These are phyloP conservation scores for Pediacus dermestoides DNA, from an alignment of 2,888 invertebrate species.

Conservation along the genomic window DNA sequence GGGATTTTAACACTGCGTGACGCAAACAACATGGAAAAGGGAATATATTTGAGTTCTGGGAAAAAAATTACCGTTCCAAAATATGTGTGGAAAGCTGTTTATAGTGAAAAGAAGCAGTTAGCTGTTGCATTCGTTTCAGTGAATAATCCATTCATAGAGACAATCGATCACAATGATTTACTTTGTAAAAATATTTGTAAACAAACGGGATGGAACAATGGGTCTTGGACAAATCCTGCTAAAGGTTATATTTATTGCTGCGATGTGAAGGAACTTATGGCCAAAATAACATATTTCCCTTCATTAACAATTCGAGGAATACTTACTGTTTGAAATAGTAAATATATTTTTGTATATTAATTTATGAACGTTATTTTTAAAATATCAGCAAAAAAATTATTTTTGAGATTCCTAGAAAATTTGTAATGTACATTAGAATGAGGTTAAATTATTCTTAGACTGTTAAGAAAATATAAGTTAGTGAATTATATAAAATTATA, in stretches of 20 bases:
- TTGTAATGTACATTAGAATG: no score
- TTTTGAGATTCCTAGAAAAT: no score
- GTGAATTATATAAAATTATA: no score
- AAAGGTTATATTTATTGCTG: slow-evolving; percentile 49
- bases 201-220: slow-evolving; percentile 39
- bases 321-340: no score
- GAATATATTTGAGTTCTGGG: slow-evolving; percentile 45
- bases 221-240: slow-evolving; percentile 31
- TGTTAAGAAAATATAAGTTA: no score
- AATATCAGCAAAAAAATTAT: no score
- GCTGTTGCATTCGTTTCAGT: slow-evolving; percentile 53
- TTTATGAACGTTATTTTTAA: no score
- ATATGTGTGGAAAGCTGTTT: slow-evolving; percentile 52
- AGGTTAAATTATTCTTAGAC: no score
- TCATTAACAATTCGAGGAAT: no score
- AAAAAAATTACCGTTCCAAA: slow-evolving; percentile 49
- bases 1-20: slow-evolving; percentile 47
- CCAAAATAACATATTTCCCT: no score
- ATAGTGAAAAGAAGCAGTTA: slow-evolving; percentile 41
- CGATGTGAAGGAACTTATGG: slow-evolving; percentile 40
- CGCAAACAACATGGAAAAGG: slow-evolving; percentile 32
- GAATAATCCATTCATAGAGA: slow-evolving; percentile 51
- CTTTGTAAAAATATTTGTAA: slow-evolving; percentile 46
- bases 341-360: no score
- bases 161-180: slow-evolving; percentile 25